Evolutionary conservation across 1,140 invertebrate species (phyloP).

Genomic region (Ericerus pela): DNA sequence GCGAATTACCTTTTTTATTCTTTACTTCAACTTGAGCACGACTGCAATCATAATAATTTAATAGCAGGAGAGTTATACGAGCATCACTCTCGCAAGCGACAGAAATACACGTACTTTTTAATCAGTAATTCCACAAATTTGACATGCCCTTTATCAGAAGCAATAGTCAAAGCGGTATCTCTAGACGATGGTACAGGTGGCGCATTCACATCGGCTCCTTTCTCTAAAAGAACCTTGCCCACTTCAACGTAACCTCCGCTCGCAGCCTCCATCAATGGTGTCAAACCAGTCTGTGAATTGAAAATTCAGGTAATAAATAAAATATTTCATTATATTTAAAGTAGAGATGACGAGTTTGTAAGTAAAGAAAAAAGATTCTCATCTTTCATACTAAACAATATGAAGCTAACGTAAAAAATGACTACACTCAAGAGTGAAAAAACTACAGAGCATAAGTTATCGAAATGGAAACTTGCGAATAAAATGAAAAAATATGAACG

Average conservation of each 20-base stretch:
- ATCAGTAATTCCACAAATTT: constrained; percentile 83
- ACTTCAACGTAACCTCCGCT: constrained; percentile 98
- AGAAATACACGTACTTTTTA: constrained; percentile 32
- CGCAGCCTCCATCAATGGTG: constrained; percentile 97
- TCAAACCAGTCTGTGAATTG: constrained; percentile 73
- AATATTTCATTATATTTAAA: background rate
- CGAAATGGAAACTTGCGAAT: too few relatives aligned
- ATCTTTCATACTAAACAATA: too few relatives aligned
- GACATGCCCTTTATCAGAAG: constrained; percentile 96
- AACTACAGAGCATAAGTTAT: too few relatives aligned
- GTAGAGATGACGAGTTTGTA: too few relatives aligned
- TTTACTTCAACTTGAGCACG: constrained; percentile 88
- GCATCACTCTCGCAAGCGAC: background rate
- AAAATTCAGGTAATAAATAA: background rate
- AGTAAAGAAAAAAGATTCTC: too few relatives aligned
- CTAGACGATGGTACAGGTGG: constrained; percentile 92
- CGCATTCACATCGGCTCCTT: constrained; percentile 96
- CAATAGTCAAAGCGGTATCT: constrained; percentile 96
- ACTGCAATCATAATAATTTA: constrained; percentile 29
- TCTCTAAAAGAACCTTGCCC: constrained; percentile 83
- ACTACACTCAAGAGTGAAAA: too few relatives aligned
- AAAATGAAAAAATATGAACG: too few relatives aligned
- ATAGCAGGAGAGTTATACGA: background rate
- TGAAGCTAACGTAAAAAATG: too few relatives aligned
- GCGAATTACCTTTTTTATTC: constrained; percentile 98